A percentile compares a stretch with the other conserved stretches of the same genome.
These are phyloP conservation scores for Ctenicera cuprea DNA, from an alignment of 2,888 invertebrate genomes.

Conservation along the genomic window DNA sequence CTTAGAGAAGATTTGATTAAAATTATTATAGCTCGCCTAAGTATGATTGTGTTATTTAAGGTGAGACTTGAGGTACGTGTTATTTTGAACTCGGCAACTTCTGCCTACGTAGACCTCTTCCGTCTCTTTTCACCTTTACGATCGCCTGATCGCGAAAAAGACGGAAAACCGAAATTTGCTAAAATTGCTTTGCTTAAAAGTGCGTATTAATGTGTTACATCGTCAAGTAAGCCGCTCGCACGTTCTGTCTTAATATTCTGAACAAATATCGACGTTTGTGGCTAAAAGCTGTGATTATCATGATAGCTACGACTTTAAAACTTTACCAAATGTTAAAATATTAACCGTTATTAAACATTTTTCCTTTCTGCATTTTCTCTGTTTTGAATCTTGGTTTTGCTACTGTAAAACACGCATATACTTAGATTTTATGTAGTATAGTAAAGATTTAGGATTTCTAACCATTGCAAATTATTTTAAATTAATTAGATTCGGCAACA, in stretches of 20 bases:
- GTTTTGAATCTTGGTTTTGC: no score
- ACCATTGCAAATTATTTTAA: no score
- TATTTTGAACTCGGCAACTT: constrained; percentile 44
- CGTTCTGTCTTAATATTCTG: constrained; percentile 63
- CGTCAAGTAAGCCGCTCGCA: constrained; percentile 57
- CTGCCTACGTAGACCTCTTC: constrained; percentile 47
- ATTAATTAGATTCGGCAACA: no score
- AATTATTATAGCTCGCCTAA: constrained; percentile 70
- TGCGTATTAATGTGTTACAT: constrained; percentile 61
- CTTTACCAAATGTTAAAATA: no score
- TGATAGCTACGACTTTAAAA: constrained; percentile 45
- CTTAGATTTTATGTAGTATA: no score
- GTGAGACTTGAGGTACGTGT: constrained; percentile 66
- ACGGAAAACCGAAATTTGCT: constrained; percentile 12
- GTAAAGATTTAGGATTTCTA: no score
- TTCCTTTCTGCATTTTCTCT: no score
- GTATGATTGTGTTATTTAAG: constrained; percentile 71
- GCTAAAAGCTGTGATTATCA: constrained; percentile 51
- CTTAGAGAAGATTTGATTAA: constrained; percentile 67
- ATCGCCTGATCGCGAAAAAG: not conserved
- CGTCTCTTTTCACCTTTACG: constrained; percentile 33
- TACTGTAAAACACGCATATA: no score
- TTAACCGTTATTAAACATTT: no score
- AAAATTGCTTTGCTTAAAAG: constrained; percentile 40
- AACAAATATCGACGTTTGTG: constrained; percentile 60